Base-by-base conservation (phyloP, 2,888 invertebrate genomes). In the Chalcis sispes region DNA sequence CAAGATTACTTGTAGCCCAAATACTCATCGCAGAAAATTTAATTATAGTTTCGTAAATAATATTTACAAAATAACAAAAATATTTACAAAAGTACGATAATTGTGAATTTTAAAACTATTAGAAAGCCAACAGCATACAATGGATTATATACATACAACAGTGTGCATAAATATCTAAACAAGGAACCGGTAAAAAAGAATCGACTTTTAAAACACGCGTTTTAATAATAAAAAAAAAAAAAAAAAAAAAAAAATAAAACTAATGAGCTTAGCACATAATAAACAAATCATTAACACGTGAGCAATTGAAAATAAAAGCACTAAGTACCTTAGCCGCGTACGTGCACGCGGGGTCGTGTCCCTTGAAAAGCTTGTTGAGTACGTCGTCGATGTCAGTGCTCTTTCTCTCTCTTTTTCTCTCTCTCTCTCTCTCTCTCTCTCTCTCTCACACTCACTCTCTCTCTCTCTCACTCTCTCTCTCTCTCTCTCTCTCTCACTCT, bases 31-130 rank as follows among this genome's bases (percentile, higher is more conserved):
- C n/a, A n/a, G n/a, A n/a, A n/a, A n/a, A n/a, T n/a, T n/a, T n/a
- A n/a, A n/a, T n/a, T n/a, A n/a, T 13, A 42, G 42, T 15, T 13
- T 42, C 15, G 42, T 15, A 15, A 13, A 42, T 13, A 42, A 13
- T 2, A 42, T 2, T 13, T 23, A 18, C 32, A 27, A 62, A 62
- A 64, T 54, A 65, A 71, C 71, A 75, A 65, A 75, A 75, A 71
- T 66, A 71, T 71, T 71, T 71, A 71, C 71, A 42, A 70, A 27
- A 40, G 13, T 46, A 61, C 32, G 32, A 8, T 40, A 20, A 56
- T n/a, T n/a, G n/a, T n/a, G n/a, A n/a, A n/a, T n/a, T n/a, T n/a
- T n/a, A n/a, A n/a, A n/a, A n/a, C n/a, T n/a, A n/a, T n/a, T n/a
- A n/a, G n/a, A n/a, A n/a, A n/a, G n/a, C n/a, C n/a, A n/a, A n/a